Conservation (phyloP, 2,113 vertebrate species). For the Philantomba maxwellii region DNA sequence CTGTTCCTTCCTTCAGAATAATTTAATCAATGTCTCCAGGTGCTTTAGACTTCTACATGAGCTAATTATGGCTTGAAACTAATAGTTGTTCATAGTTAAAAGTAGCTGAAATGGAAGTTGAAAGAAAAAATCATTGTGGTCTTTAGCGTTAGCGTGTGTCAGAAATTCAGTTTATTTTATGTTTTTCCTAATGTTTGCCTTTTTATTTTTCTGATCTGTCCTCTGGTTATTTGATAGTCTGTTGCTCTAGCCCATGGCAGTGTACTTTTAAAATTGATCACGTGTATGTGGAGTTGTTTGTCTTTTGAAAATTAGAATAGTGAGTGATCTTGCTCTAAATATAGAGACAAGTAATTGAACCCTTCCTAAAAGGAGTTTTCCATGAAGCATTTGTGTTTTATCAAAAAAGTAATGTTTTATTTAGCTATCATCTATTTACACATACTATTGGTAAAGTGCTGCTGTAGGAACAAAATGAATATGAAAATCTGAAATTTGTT, state of each 20-base stretch:
- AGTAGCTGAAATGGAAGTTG: not conserved
- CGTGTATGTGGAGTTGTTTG: not conserved
- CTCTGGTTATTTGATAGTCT: not conserved
- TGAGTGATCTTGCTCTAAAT: not conserved
- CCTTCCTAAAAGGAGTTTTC: not conserved
- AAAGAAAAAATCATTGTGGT: not conserved
- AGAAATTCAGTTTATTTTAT: not conserved
- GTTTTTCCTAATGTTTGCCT: not conserved
- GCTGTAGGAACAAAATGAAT: not conserved
- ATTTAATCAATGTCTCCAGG: not conserved
- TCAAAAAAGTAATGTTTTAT: not conserved
- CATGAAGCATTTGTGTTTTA: not conserved
- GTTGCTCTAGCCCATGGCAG: not conserved
- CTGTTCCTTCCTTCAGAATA: not conserved
- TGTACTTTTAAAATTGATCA: not conserved
- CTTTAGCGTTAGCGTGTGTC: not conserved
- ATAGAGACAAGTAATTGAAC: not conserved
- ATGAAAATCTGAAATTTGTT: constrained; percentile 2
- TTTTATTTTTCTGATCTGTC: not conserved
- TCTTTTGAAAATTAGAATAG: not conserved
- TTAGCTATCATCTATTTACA: not conserved
- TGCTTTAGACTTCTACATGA: not conserved
- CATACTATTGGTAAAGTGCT: not conserved
- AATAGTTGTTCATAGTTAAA: not conserved
- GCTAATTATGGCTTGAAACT: not conserved